phyloP scores from a whole-genome alignment of 2,113 vertebrate species.

The Pseudonaja textilis region DNA sequence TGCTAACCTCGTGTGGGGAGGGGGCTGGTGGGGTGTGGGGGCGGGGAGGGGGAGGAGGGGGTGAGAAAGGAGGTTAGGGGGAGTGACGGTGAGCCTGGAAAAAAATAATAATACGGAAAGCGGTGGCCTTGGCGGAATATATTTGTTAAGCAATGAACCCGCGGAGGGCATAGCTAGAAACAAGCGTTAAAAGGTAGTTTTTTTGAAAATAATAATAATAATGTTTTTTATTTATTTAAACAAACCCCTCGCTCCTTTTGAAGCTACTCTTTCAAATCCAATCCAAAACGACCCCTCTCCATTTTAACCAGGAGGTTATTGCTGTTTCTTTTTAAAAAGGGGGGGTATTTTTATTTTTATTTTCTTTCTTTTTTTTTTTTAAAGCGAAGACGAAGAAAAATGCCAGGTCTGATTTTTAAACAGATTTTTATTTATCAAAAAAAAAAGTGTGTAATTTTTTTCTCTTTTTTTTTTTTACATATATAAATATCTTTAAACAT shows the following conservation, averaged over 20 bases:
- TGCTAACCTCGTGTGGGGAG: conserved; percentile 82
- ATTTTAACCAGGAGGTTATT: not conserved
- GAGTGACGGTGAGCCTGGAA: conserved; percentile 61
- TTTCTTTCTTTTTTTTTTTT: not conserved
- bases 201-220: not conserved
- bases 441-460: conserved; percentile 49
- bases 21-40: conserved; percentile 53
- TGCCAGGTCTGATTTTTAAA: conserved; percentile 59
- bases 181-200: not conserved
- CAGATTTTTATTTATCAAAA: conserved; percentile 89
- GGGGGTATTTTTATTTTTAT: not conserved
- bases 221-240: not conserved
- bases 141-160: conserved; percentile 99
- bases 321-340: not conserved
- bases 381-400: not conserved
- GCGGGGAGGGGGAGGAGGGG: conserved; percentile 52
- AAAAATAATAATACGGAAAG: conserved; percentile 26
- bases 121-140: conserved; percentile 84
- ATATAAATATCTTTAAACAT: conserved; percentile 99
- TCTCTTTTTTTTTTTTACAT: conserved; percentile 79
- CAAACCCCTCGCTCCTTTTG: not conserved
- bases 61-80: conserved; percentile 48
- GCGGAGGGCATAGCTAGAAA: conserved; percentile 81
- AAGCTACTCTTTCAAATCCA: not conserved
- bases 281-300: not conserved